Percentiles rank a stretch among this genome's conserved stretches.
phyloP scores from a whole-genome alignment of 2,888 invertebrate species.

The Thereva nobilitata region DNA sequence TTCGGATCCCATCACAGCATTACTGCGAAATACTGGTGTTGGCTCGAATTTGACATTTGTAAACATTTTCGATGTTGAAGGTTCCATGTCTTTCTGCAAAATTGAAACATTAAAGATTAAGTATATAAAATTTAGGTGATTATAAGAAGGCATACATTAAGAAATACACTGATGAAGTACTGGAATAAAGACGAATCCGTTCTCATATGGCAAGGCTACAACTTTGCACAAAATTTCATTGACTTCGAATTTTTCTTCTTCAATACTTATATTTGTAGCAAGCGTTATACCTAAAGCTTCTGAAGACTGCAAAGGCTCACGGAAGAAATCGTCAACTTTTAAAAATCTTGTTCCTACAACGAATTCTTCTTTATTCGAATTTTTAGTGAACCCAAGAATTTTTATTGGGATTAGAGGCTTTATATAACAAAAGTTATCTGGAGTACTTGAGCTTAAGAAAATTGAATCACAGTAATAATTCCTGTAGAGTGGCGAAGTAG shows the following conservation, averaged over 20 bases:
- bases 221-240: not conserved
- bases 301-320: not conserved
- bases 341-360: not conserved
- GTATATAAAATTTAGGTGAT: too few species aligned
- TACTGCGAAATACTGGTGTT: too few species aligned
- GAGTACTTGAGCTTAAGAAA: not conserved
- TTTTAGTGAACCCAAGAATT: slow-evolving; percentile 3
- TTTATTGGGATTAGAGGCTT: slow-evolving; percentile 12
- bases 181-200: too few species aligned
- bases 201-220: not conserved
- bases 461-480: not conserved
- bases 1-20: too few species aligned
- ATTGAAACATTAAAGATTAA: too few species aligned
- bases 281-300: not conserved
- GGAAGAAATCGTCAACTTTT: not conserved
- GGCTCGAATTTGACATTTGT: too few species aligned
- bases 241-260: not conserved
- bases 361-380: not conserved
- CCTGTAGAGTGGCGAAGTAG: too few species aligned
- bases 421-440: slow-evolving; percentile 2
- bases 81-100: too few species aligned
- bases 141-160: too few species aligned
- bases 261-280: not conserved
- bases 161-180: too few species aligned
- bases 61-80: too few species aligned